Conservation (phyloP, 1,140 invertebrate genomes). For the Drosophila bocki region DNA sequence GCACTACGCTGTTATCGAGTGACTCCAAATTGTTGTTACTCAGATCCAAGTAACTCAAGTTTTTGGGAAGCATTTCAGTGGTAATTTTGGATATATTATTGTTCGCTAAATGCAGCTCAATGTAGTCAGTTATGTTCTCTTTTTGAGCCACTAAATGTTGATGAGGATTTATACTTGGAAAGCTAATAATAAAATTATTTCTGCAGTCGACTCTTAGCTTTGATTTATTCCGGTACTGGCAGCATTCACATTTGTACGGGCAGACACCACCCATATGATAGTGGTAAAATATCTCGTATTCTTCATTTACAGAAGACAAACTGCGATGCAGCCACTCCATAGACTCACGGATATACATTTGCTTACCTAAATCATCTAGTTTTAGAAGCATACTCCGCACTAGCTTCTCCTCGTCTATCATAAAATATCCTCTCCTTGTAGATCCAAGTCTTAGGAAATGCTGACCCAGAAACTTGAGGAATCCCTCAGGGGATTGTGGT, state of each 20-base stretch:
- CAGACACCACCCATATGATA: not conserved
- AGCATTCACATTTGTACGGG: slow-evolving; percentile 23
- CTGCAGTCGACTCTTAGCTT: slow-evolving; percentile 4
- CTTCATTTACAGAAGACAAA: not conserved
- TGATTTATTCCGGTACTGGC: not conserved
- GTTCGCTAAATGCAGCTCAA: slow-evolving; percentile 7
- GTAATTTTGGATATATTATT: slow-evolving; percentile 12
- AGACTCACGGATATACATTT: slow-evolving; percentile 11
- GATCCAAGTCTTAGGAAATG: slow-evolving; percentile 10
- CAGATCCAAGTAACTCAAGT: slow-evolving; percentile 14
- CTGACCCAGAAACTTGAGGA: slow-evolving; percentile 12
- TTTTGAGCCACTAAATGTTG: not conserved
- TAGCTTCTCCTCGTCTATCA: slow-evolving; percentile 7
- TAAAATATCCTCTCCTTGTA: not conserved
- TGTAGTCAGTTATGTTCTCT: not conserved
- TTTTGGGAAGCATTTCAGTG: not conserved
- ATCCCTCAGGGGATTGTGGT: not conserved
- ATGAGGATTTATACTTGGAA: not conserved
- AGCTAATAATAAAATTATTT: not conserved
- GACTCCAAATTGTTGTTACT: slow-evolving; percentile 10
- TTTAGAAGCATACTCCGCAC: not conserved
- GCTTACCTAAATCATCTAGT: not conserved
- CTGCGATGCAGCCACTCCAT: slow-evolving; percentile 19
- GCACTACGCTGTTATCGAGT: slow-evolving; percentile 10
- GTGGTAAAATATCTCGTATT: slow-evolving; percentile 7